Evolutionary conservation across 2,888 invertebrate species (phyloP).

Genomic region (Caenorhabditis panamensis): DNA sequence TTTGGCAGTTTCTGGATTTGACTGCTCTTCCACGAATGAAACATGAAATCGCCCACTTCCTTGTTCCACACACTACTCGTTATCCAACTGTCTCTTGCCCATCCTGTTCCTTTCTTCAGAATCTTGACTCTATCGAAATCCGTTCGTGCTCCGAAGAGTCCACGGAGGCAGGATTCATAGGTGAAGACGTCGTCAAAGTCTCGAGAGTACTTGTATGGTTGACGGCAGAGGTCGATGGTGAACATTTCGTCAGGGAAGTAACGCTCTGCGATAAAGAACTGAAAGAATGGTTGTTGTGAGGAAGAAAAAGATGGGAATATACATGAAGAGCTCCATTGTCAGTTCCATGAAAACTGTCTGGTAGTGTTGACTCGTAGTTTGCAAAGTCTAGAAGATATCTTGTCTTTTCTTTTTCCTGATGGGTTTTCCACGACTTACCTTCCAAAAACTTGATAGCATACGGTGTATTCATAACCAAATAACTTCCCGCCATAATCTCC

Average conservation of each 20-base stretch:
- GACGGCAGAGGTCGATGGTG: slow-evolving; percentile 48
- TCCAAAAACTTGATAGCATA: slow-evolving; percentile 54
- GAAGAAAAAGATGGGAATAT: background rate
- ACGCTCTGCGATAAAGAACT: slow-evolving; percentile 60
- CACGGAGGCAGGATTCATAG: slow-evolving; percentile 73
- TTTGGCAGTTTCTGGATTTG: slow-evolving; percentile 41
- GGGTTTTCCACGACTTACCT: too few species aligned
- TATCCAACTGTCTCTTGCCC: slow-evolving; percentile 65
- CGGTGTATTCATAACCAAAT: slow-evolving; percentile 58
- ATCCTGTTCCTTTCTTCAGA: slow-evolving; percentile 65
- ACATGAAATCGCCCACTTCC: slow-evolving; percentile 64
- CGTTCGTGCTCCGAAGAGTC: slow-evolving; percentile 67
- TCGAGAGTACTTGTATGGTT: slow-evolving; percentile 63
- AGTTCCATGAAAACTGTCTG: slow-evolving; percentile 66
- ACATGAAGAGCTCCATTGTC: slow-evolving; percentile 70
- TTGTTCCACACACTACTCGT: slow-evolving; percentile 63
- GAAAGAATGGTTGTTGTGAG: slow-evolving; percentile 8
- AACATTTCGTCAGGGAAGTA: slow-evolving; percentile 50
- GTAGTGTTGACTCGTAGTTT: slow-evolving; percentile 63
- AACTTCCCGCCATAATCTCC: slow-evolving; percentile 63
- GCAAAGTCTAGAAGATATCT: slow-evolving; percentile 61
- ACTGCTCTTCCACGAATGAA: slow-evolving; percentile 64
- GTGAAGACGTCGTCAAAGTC: slow-evolving; percentile 68
- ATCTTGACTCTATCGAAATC: slow-evolving; percentile 62
- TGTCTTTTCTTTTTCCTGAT: too few species aligned